Evolutionary conservation across 64 coral and sea anemone species (phyloP).

Genomic region (Anthopleura sola): DNA sequence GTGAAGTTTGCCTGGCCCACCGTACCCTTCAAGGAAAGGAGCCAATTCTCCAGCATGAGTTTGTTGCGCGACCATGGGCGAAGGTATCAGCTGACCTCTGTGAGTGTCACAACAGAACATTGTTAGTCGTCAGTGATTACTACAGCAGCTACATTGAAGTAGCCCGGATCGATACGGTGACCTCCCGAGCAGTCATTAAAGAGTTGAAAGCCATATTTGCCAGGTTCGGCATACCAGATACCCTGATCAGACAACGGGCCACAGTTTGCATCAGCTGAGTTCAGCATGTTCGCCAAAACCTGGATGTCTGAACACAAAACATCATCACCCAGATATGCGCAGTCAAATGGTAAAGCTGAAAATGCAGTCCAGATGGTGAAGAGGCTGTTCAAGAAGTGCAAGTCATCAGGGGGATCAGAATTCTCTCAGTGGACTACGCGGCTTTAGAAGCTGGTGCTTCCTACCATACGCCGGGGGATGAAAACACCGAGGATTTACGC

Average conservation of each 20-base stretch:
- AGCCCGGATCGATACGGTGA: not conserved
- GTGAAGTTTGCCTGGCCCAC: conserved; percentile 31
- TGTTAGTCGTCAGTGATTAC: conserved; percentile 37
- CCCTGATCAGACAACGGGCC: conserved; percentile 27
- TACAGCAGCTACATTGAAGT: conserved; percentile 34
- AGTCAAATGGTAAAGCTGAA: conserved; percentile 27
- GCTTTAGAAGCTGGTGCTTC: too few species aligned
- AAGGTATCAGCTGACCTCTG: conserved; percentile 43
- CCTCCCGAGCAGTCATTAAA: conserved; percentile 5
- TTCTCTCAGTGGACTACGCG: too few species aligned
- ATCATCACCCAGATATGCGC: conserved; percentile 23
- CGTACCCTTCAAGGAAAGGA: conserved; percentile 33
- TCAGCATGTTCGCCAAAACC: conserved; percentile 18
- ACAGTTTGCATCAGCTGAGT: conserved; percentile 30
- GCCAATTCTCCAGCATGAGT: conserved; percentile 29
- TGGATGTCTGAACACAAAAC: conserved; percentile 36
- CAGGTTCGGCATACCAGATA: not conserved
- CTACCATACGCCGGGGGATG: too few species aligned
- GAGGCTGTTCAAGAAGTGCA: conserved; percentile 19
- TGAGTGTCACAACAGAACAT: not conserved
- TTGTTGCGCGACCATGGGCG: conserved; percentile 12
- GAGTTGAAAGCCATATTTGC: conserved; percentile 32
- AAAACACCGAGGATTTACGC: too few species aligned
- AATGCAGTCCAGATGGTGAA: conserved; percentile 3
- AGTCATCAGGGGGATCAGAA: not conserved